Evolutionary conservation across 2,888 invertebrate species (phyloP).

Genomic region (Clivina fossor): DNA sequence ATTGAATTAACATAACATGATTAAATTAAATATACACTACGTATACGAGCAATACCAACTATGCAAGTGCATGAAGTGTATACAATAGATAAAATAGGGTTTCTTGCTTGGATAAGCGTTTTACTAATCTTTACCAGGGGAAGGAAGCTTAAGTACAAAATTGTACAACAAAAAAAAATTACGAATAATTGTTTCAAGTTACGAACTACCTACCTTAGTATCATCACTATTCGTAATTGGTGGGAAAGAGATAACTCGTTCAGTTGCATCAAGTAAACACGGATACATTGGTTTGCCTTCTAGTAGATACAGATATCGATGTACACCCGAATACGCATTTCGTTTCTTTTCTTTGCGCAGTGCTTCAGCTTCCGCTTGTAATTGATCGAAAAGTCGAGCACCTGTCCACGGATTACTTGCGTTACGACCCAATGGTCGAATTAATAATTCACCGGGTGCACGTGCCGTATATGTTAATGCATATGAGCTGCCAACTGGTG

Average conservation of each 20-base stretch:
- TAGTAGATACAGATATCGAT: constrained; percentile 78
- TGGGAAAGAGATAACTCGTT: constrained; percentile 78
- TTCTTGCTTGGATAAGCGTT: too few species aligned
- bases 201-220: constrained; percentile 63
- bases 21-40: neutral
- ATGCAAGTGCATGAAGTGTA: neutral
- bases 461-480: constrained; percentile 62
- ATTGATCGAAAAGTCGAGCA: constrained; percentile 65
- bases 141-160: too few species aligned
- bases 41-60: neutral
- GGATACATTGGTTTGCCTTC: constrained; percentile 75
- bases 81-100: neutral
- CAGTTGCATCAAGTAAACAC: constrained; percentile 66
- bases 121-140: too few species aligned
- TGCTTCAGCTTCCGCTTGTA: constrained; percentile 76
- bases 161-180: too few species aligned
- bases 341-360: constrained; percentile 82
- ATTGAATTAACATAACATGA: too few species aligned
- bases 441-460: constrained; percentile 62
- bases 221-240: constrained; percentile 83
- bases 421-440: constrained; percentile 65
- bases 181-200: too few species aligned
- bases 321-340: constrained; percentile 78
- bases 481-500: constrained; percentile 50
- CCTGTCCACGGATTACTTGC: constrained; percentile 57